Evolutionary conservation across 2,888 invertebrate genomes (phyloP).

Genomic region (Lissocephala sabroskyi): DNA sequence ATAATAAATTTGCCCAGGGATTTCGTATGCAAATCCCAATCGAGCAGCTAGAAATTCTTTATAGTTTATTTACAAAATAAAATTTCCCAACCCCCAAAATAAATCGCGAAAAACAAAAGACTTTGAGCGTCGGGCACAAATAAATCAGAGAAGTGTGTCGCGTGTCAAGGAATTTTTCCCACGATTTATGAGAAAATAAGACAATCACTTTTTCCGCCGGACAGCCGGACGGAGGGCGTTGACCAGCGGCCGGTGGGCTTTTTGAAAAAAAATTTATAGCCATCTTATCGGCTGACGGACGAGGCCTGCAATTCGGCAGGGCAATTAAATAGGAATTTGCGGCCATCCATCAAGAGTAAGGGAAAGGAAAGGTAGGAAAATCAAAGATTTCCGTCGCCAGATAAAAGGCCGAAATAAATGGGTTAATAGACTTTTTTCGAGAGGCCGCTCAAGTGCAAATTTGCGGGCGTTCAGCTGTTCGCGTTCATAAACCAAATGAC

Average conservation of each 20-base stretch:
- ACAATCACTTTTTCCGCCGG: slow-evolving; percentile 5
- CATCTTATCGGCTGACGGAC: not conserved
- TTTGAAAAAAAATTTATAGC: slow-evolving; percentile 9
- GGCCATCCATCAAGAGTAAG: not conserved
- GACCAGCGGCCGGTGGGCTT: not conserved
- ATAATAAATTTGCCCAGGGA: not conserved
- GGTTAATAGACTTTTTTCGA: slow-evolving; percentile 6
- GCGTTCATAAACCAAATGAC: slow-evolving; percentile 31
- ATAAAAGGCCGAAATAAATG: slow-evolving; percentile 5
- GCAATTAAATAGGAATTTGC: slow-evolving; percentile 32
- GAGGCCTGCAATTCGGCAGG: not conserved
- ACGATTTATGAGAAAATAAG: slow-evolving; percentile 18
- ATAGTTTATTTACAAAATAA: not conserved
- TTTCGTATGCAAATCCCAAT: slow-evolving; percentile 3
- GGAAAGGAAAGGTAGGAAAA: slow-evolving; percentile 3
- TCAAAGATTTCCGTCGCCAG: slow-evolving; percentile 5
- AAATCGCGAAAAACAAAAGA: slow-evolving; percentile 1
- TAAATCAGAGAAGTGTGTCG: slow-evolving; percentile 49
- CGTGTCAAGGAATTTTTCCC: slow-evolving; percentile 33
- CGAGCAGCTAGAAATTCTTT: no score
- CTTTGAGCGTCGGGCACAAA: slow-evolving; percentile 23
- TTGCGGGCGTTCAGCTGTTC: slow-evolving; percentile 36
- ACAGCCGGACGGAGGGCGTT: not conserved
- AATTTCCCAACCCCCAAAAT: not conserved
- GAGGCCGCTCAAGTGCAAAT: no score